These are phyloP conservation scores for Carduelis carduelis DNA, from an alignment of 2,797 vertebrate genomes.

Conservation along the genomic window DNA sequence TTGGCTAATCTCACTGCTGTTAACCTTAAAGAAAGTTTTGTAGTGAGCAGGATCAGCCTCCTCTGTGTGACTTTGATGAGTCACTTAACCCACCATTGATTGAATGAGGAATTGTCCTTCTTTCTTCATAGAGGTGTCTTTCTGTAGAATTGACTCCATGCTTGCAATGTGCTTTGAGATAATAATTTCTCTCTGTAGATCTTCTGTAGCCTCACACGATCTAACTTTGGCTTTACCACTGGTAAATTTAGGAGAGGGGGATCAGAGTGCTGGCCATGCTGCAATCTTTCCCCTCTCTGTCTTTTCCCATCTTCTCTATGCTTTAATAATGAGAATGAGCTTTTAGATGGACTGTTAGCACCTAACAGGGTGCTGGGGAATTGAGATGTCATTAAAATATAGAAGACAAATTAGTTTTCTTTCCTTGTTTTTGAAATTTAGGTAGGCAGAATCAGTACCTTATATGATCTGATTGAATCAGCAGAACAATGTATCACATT, in stretches of 20 bases:
- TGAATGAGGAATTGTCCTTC: background rate
- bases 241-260: background rate
- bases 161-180: background rate
- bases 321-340: conserved; percentile 5
- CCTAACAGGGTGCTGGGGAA: background rate
- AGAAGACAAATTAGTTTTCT: background rate
- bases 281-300: background rate
- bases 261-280: background rate
- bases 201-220: background rate
- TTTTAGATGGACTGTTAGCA: background rate
- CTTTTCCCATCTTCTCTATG: background rate
- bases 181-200: background rate
- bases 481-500: accelerated
- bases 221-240: background rate
- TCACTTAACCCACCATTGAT: background rate
- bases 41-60: background rate
- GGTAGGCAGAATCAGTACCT: background rate
- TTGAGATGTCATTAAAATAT: background rate
- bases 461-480: background rate
- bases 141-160: background rate
- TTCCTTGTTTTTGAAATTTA: background rate
- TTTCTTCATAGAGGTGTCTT: background rate
- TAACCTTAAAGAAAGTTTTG: background rate
- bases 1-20: background rate
- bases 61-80: conserved; percentile 21